Conservation (phyloP, 1,140 invertebrate species). For the Nautilus pompilius region DNA sequence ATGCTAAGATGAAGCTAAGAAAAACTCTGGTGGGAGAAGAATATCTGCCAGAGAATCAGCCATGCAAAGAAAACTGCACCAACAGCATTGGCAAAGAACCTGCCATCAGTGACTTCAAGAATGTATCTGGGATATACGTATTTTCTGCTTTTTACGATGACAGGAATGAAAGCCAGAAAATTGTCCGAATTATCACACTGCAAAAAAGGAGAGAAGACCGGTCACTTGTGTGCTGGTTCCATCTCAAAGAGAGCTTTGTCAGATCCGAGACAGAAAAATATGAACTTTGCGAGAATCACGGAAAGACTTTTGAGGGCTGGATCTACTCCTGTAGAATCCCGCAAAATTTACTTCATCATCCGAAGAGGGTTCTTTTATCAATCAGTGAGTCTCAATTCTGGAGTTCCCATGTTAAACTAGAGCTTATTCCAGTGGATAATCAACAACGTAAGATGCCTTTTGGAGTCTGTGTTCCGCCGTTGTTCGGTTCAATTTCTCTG, state of each 20-base stretch:
- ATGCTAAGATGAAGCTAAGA: too few relatives aligned
- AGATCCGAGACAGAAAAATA: constrained; percentile 23
- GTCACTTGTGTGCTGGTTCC: constrained; percentile 24
- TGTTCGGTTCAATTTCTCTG: constrained; percentile 44
- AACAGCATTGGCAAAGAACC: too few relatives aligned
- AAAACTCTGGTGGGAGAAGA: too few relatives aligned
- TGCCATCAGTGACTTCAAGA: too few relatives aligned
- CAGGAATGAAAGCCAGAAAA: constrained; percentile 8
- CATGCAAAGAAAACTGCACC: too few relatives aligned
- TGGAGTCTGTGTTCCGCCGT: constrained; percentile 59
- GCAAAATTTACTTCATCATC: not conserved
- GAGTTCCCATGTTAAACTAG: not conserved
- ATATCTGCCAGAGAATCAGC: too few relatives aligned
- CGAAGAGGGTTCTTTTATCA: not conserved
- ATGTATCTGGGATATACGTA: constrained; percentile 21
- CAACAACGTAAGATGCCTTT: constrained; percentile 54
- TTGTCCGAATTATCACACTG: constrained; percentile 22
- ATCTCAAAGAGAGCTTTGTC: constrained; percentile 1
- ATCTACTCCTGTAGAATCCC: constrained; percentile 42
- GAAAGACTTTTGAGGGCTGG: constrained; percentile 40
- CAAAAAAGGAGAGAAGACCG: constrained; percentile 10
- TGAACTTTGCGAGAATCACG: constrained; percentile 52
- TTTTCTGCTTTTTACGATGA: constrained; percentile 32
- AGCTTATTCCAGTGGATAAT: not conserved
- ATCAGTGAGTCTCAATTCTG: not conserved